phyloP scores from a whole-genome alignment of 2,888 invertebrate genomes.

The Diploptera punctata region DNA sequence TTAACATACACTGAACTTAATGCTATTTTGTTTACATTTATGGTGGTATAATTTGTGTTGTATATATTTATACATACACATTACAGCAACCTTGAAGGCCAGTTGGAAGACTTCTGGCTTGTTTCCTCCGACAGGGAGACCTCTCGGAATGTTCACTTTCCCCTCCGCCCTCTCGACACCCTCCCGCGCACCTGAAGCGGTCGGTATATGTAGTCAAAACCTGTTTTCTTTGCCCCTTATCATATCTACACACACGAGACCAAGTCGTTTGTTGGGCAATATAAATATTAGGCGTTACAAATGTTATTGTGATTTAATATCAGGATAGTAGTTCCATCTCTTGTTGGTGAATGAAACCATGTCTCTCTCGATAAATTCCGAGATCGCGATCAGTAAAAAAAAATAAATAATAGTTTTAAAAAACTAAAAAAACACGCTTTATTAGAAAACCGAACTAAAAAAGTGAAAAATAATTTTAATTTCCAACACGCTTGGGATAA shows the following conservation, averaged over 20 bases:
- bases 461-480: too few relatives aligned
- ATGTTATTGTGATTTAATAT: background rate
- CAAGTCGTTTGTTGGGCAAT: background rate
- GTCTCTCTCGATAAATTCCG: too few relatives aligned
- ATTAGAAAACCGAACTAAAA: too few relatives aligned
- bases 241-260: background rate
- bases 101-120: background rate
- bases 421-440: too few relatives aligned
- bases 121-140: constrained; percentile 5
- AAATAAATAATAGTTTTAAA: too few relatives aligned
- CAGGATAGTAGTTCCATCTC: background rate
- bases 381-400: too few relatives aligned
- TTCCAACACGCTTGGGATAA: too few relatives aligned
- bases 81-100: constrained; percentile 6
- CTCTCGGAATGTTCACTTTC: constrained; percentile 22
- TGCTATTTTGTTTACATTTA: too few relatives aligned
- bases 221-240: constrained; percentile 5
- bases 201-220: background rate
- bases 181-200: constrained; percentile 10
- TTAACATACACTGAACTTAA: too few relatives aligned
- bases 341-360: background rate
- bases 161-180: background rate
- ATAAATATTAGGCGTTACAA: background rate
- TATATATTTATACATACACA: too few relatives aligned
- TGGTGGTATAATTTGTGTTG: too few relatives aligned